A percentile compares a stretch with the other conserved stretches of the same genome.
phyloP scores from a whole-genome alignment of 2,797 vertebrate genomes.

The Falco concolor region DNA sequence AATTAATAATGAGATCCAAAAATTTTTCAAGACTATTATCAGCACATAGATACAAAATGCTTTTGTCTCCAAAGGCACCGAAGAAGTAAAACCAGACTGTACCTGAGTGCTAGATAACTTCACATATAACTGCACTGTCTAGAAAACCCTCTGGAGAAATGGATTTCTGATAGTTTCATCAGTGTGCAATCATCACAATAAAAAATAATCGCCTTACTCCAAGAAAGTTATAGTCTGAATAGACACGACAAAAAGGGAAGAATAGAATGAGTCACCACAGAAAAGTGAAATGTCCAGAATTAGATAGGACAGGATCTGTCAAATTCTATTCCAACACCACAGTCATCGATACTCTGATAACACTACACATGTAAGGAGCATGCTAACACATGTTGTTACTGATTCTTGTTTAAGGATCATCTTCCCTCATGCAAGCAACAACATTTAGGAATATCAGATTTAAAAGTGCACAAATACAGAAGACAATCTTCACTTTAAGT shows the following conservation, averaged over 20 bases:
- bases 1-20: not conserved
- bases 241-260: not conserved
- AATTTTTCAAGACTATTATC: not conserved
- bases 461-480: not conserved
- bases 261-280: not conserved
- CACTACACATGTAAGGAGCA: not conserved
- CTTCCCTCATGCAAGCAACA: not conserved
- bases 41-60: not conserved
- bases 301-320: not conserved
- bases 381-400: not conserved
- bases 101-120: not conserved
- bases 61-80: not conserved
- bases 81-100: not conserved
- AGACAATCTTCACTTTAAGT: not conserved
- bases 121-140: not conserved
- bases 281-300: not conserved
- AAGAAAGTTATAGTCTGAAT: not conserved
- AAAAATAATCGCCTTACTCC: not conserved
- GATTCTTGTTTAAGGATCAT: not conserved
- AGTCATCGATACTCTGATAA: not conserved
- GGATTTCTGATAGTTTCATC: not conserved
- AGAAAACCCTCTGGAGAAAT: not conserved
- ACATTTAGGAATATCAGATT: not conserved
- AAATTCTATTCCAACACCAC: not conserved
- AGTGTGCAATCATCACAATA: not conserved